Percentiles rank a stretch among this genome's conserved stretches.
These are phyloP conservation scores for Blastobasis lacticolella DNA, from an alignment of 2,888 invertebrate species.

Conservation along the genomic window DNA sequence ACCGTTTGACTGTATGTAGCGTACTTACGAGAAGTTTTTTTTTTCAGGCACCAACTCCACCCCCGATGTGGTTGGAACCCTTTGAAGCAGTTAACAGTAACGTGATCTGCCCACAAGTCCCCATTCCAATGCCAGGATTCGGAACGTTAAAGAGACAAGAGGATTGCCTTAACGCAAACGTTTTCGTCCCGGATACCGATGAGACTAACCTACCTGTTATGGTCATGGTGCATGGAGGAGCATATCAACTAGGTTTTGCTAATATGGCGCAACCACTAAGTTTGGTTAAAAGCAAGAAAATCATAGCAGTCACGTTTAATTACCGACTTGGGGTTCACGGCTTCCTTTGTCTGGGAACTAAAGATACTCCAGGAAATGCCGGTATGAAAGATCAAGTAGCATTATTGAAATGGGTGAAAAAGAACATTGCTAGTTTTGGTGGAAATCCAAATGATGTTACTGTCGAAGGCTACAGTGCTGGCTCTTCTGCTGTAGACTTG, in stretches of 20 bases:
- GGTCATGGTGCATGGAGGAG: constrained; percentile 31
- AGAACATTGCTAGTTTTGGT: constrained; percentile 38
- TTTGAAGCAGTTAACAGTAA: constrained; percentile 23
- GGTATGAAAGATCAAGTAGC: constrained; percentile 41
- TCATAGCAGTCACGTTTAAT: constrained; percentile 27
- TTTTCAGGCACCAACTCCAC: constrained; percentile 30
- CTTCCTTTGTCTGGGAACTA: constrained; percentile 29
- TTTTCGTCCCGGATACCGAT: constrained; percentile 38
- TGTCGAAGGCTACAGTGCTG: constrained; percentile 33
- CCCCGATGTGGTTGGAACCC: constrained; percentile 24
- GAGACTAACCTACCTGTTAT: constrained; percentile 25
- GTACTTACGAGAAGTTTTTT: constrained; percentile 1
- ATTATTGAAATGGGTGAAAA: constrained; percentile 36
- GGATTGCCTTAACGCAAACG: constrained; percentile 44
- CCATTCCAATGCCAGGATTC: not conserved
- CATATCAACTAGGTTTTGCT: constrained; percentile 21
- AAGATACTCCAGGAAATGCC: constrained; percentile 35
- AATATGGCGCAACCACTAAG: constrained; percentile 11
- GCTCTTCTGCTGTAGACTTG: constrained; percentile 31
- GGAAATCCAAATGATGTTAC: constrained; percentile 43
- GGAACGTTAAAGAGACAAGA: constrained; percentile 15
- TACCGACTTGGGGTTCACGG: constrained; percentile 28
- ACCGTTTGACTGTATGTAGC: not conserved
- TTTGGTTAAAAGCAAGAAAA: constrained; percentile 19
- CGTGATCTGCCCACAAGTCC: constrained; percentile 27